Evolutionary conservation across 2,888 invertebrate species (phyloP).

Genomic region (Sisyra nigra): DNA sequence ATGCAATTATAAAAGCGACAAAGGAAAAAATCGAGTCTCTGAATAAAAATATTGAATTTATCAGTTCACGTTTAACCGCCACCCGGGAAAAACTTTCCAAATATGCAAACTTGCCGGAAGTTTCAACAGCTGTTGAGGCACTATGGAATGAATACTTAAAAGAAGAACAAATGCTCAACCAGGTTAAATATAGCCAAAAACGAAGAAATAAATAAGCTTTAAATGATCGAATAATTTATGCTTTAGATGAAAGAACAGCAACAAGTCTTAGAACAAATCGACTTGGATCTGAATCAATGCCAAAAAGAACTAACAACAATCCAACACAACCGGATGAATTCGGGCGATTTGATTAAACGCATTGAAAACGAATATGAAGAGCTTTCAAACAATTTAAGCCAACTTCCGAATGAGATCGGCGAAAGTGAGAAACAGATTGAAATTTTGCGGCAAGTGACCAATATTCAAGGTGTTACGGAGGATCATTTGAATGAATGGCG

Average conservation of each 20-base stretch:
- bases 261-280: constrained; percentile 22
- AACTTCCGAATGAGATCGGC: constrained; percentile 57
- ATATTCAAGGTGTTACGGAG: constrained; percentile 34
- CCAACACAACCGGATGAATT: constrained; percentile 23
- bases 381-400: constrained; percentile 36
- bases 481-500: constrained; percentile 12
- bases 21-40: constrained; percentile 3
- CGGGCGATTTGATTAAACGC: constrained; percentile 50
- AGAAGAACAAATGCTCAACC: constrained; percentile 1
- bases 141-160: constrained; percentile 2
- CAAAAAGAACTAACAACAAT: constrained; percentile 49
- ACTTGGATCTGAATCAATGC: constrained; percentile 36
- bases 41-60: constrained; percentile 5
- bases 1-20: background rate
- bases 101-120: constrained; percentile 44
- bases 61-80: constrained; percentile 27
- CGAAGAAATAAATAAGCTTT: too few species aligned
- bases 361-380: constrained; percentile 53
- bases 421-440: constrained; percentile 45
- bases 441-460: constrained; percentile 49
- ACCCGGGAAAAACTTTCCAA: constrained; percentile 45
- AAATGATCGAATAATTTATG: background rate
- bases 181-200: background rate
- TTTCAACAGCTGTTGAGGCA: constrained; percentile 35
- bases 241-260: constrained; percentile 30